Evolutionary conservation across 2,888 invertebrate genomes (phyloP).

Genomic region (Cerceris rybyensis): DNA sequence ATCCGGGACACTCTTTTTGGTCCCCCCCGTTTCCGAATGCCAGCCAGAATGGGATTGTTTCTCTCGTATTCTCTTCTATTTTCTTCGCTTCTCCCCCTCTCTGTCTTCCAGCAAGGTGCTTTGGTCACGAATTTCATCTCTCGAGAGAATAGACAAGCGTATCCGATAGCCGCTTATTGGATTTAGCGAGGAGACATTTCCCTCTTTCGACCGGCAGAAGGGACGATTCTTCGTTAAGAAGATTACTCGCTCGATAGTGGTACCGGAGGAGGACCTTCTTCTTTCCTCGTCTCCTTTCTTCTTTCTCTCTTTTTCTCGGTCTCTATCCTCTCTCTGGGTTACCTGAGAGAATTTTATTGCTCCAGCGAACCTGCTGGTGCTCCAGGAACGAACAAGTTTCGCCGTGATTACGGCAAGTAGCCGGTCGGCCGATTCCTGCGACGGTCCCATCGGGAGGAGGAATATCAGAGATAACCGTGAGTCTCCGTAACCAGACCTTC

Average conservation of each 20-base stretch:
- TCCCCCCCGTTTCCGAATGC: constrained; percentile 17
- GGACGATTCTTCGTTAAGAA: constrained; percentile 65
- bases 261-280: background rate
- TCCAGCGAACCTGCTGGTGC: background rate
- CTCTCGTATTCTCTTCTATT: constrained; percentile 39
- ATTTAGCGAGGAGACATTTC: constrained; percentile 55
- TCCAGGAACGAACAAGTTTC: background rate
- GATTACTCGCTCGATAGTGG: constrained; percentile 55
- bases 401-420: background rate
- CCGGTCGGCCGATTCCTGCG: background rate
- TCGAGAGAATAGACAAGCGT: constrained; percentile 67
- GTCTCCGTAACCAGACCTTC: too few species aligned
- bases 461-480: background rate
- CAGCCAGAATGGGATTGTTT: constrained; percentile 58
- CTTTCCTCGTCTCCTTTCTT: constrained; percentile 7
- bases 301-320: constrained; percentile 28
- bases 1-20: constrained; percentile 40
- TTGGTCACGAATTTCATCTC: constrained; percentile 69
- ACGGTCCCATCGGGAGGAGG: background rate
- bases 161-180: constrained; percentile 71
- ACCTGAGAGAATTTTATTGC: background rate
- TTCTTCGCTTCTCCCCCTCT: constrained; percentile 1
- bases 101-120: constrained; percentile 12
- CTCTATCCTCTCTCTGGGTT: background rate
- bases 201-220: constrained; percentile 24